These are phyloP conservation scores for Drosophila tropicalis DNA, from an alignment of 1,140 invertebrate species.

Conservation along the genomic window DNA sequence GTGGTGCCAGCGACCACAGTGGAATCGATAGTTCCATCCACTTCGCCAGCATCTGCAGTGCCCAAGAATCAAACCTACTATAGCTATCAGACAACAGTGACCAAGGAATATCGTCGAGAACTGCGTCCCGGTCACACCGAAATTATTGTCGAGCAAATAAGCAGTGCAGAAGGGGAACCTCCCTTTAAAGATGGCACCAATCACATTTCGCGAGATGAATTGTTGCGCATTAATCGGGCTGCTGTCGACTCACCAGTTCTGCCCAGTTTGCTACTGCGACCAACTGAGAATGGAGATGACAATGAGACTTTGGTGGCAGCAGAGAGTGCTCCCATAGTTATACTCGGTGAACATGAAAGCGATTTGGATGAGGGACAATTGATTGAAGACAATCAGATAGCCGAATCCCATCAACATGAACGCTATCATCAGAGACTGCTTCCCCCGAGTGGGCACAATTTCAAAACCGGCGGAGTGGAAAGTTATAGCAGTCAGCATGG, in stretches of 20 bases:
- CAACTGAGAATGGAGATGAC: conserved; percentile 40
- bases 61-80: conserved; percentile 58
- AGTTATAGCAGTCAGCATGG: conserved; percentile 59
- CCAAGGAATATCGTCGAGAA: conserved; percentile 69
- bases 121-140: conserved; percentile 70
- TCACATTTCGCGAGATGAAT: conserved; percentile 65
- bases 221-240: conserved; percentile 72
- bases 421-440: conserved; percentile 52
- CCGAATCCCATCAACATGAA: conserved; percentile 60
- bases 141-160: conserved; percentile 73
- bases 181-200: conserved; percentile 66
- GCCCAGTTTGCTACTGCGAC: conserved; percentile 68
- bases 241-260: conserved; percentile 68
- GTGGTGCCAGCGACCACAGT: conserved; percentile 30
- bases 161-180: conserved; percentile 31
- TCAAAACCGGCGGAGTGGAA: conserved; percentile 31
- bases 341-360: conserved; percentile 63
- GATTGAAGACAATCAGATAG: conserved; percentile 75
- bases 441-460: conserved; percentile 12
- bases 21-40: conserved; percentile 12
- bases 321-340: conserved; percentile 72
- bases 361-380: conserved; percentile 58
- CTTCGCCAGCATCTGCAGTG: not conserved
- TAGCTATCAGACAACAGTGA: conserved; percentile 68
- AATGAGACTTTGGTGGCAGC: conserved; percentile 62